Base-by-base conservation (phyloP, 2,888 invertebrate species). In the Pseudococcus longispinus region DNA sequence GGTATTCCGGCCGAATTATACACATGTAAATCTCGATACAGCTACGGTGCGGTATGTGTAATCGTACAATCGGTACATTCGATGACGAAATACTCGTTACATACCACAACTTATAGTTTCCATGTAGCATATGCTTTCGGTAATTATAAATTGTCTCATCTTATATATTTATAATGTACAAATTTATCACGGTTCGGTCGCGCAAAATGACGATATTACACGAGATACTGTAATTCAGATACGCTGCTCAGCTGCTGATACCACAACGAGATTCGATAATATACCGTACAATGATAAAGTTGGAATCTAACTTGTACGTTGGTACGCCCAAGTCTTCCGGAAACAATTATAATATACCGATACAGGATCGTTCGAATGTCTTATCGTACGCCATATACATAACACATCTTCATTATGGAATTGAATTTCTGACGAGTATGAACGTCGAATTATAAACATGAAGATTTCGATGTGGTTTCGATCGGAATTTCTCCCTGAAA, bases 281-380 rank as follows among this genome's bases (percentile, higher is more conserved):
- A 26, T 65, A 26, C n/a, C 51, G 55, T 20, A 55, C 55, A 20
- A 5, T 13, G 70, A 70, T 70, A 70, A 70, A 70, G 29, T 29
- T 70, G 29, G 29, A 70, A 70, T 29, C 29, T 29, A 70, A 70
- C 29, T 70, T 60, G 60, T 60, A 23, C 60, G 60, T 60, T 60
- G n/a, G 29, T 70, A 70, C 70, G 70, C 70, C 70, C 70, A 70
- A 32, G 15, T 70, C 70, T 70, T 70, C 70, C 70, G 70, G 70
- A 70, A 70, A 29, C 70, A 70, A 70, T 70, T 70, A 70, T 29
- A 37, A 37, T 37, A 32, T 32, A 37, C 37, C 37, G 18, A 70
- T 70, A 29, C 29, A 15, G 29, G 20, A 26, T 29, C 1, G 70
- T 32, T 29, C 29, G 29, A 70, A 70, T 29, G 26, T 13, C 26